These are phyloP conservation scores for Yponomeuta plumbellus DNA, from an alignment of 2,888 invertebrate species.

Conservation along the genomic window DNA sequence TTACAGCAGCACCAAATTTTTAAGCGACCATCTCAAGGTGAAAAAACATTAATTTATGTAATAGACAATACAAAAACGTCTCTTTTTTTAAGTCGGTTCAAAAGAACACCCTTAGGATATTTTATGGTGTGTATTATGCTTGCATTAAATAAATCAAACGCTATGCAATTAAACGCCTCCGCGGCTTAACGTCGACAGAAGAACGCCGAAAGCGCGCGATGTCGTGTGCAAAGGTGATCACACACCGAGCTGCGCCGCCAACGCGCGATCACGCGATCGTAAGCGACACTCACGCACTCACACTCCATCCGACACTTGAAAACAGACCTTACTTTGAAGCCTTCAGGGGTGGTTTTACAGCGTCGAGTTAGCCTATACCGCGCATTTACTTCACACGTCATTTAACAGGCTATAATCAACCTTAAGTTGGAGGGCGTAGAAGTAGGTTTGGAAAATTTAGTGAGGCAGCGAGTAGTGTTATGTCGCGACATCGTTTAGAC, in stretches of 20 bases:
- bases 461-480: conserved; percentile 34
- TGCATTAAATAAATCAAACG: background rate
- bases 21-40: no score
- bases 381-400: conserved; percentile 32
- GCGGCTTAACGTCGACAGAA: no score
- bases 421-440: background rate
- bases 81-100: no score
- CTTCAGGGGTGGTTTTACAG: no score
- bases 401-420: conserved; percentile 37
- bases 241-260: no score
- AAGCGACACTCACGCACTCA: conserved; percentile 30
- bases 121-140: no score
- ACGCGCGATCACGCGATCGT: conserved; percentile 46
- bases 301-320: conserved; percentile 43
- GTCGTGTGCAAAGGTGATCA: no score
- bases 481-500: conserved; percentile 38
- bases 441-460: conserved; percentile 21
- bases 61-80: no score
- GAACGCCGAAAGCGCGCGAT: no score
- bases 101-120: no score
- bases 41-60: no score
- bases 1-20: no score
- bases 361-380: conserved; percentile 43
- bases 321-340: conserved; percentile 19
- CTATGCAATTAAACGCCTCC: background rate